Evolutionary conservation across 2,888 invertebrate species (phyloP), one percentile per base, ranked within the genome.

Genomic region (Diadegma fenestrale): DNA sequence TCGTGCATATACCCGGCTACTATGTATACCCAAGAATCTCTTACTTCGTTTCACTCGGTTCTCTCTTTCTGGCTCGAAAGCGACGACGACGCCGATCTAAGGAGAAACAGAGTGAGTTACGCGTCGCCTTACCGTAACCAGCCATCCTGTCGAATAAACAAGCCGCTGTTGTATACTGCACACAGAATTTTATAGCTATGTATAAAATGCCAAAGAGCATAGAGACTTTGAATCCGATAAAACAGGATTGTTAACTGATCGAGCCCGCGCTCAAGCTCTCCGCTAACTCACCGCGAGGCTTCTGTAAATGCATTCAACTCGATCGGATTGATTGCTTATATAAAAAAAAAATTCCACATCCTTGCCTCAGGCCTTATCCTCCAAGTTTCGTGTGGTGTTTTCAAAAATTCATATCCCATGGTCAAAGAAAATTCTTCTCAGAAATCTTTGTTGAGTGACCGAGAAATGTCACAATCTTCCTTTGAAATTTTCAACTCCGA

Each of bases 171-270:
- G 77, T 72, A 80, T 43, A 64, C 64, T n/a, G 19, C 73, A 22
- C 54, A 75, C 72, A 69, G 73, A 72, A 80, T 80, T 84, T 83
- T 71, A 81, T 71, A 84, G 81, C 75, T 78, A 80, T 58, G 80
- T 75, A 58, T 75, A 41, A 79, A 69, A 86, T 84, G 64, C 77
- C 80, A 73, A 61, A 66, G 80, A 63, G 80, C 73, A 68, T 58
- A 68, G 68, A 81, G 86, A 81, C 73, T 68, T 75, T 64, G 86
- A 81, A 84, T 84, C 80, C 85, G 85, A 85, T 85, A 85, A 82
- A 85, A 82, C 82, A 82, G 82, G 85, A 85, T 85, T 82, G 85
- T 85, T 82, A 85, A 85, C 85, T 85, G 82, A 85, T 85, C 85
- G 73, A 58, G 58, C 68, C 58, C 66, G 73, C 54, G 80, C 80